A percentile compares a stretch with the other conserved stretches of the same genome.
Conservation (phyloP, 2,888 invertebrate species). For the Muschampia staudingeri region DNA sequence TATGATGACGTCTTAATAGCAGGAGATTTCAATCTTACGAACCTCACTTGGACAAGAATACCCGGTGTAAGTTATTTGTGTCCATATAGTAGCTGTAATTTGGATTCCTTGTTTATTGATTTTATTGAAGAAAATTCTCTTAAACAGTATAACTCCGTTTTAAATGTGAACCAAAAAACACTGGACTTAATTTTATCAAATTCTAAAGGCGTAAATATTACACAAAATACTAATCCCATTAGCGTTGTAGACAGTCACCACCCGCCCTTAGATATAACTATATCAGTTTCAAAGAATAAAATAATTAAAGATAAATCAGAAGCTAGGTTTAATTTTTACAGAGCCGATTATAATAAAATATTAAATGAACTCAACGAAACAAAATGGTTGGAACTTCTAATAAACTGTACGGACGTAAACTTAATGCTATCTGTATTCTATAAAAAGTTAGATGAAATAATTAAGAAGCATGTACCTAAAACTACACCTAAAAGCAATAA, state of each 20-base stretch:
- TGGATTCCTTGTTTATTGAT: conserved; percentile 4
- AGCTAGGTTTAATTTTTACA: too few species aligned
- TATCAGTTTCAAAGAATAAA: neutral
- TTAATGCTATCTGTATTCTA: too few species aligned
- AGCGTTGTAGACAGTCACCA: conserved; percentile 10
- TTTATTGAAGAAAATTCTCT: conserved; percentile 11
- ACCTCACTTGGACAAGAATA: conserved; percentile 7
- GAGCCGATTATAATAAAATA: too few species aligned
- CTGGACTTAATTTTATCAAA: conserved; percentile 13
- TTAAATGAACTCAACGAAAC: too few species aligned
- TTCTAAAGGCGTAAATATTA: neutral
- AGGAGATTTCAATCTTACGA: conserved; percentile 24
- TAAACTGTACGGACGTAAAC: too few species aligned
- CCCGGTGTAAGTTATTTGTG: neutral
- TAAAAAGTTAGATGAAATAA: too few species aligned
- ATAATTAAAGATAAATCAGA: neutral
- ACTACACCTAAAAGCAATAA: too few species aligned
- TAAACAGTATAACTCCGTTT: neutral
- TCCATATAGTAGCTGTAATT: neutral
- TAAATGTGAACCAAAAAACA: neutral
- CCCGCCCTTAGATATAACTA: neutral
- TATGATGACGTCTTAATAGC: neutral
- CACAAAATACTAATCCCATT: neutral
- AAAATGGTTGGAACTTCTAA: too few species aligned
- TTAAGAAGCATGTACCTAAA: too few species aligned